Percentiles rank a stretch among this genome's conserved stretches.
phyloP scores from a whole-genome alignment of 2,888 invertebrate genomes.

The Stramonita haemastoma region DNA sequence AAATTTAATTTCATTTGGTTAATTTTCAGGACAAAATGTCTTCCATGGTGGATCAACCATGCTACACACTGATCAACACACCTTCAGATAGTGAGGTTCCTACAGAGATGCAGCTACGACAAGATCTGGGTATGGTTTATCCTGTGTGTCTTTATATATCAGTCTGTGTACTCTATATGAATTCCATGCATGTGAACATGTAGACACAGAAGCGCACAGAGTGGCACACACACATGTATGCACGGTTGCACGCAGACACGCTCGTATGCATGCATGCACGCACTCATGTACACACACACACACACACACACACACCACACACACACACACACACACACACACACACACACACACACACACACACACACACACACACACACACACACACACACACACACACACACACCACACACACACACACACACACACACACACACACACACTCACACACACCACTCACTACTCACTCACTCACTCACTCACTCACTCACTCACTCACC shows the following conservation, averaged over 20 bases:
- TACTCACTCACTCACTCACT: neutral
- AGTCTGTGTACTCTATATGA: neutral
- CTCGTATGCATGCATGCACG: neutral
- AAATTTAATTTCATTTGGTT: neutral
- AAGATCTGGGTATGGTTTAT: conserved; percentile 77
- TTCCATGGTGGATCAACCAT: conserved; percentile 87
- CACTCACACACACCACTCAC: too few relatives aligned
- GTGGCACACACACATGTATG: neutral
- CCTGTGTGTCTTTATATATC: neutral
- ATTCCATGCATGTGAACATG: too few relatives aligned
- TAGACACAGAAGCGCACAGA: too few relatives aligned
- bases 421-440: conserved; percentile 23
- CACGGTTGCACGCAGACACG: neutral
- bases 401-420: neutral
- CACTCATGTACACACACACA: neutral
- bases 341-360: too few relatives aligned
- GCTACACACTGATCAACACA: conserved; percentile 97
- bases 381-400: neutral
- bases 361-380: too few relatives aligned
- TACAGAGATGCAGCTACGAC: conserved; percentile 96
- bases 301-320: neutral
- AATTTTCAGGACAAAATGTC: conserved; percentile 53
- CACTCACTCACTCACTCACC: neutral
- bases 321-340: neutral
- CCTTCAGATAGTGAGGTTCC: conserved; percentile 94